phyloP scores from a whole-genome alignment of 2,113 vertebrate genomes.

The Coptodon bakossiorum region DNA sequence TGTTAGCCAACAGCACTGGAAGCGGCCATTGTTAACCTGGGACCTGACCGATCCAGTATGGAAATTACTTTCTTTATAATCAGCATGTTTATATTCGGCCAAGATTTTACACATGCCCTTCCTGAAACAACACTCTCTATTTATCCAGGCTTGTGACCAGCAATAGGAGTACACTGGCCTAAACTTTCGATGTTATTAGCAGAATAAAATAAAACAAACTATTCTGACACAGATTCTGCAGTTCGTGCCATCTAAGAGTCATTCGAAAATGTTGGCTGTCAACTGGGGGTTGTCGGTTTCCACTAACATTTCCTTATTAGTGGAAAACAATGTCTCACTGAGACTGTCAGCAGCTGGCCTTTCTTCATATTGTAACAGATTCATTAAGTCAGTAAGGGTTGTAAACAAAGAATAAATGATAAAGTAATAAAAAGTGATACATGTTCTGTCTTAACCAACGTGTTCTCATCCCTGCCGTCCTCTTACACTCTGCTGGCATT shows the following conservation, averaged over 20 bases:
- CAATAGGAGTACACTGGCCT: neutral
- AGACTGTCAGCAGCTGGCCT: neutral
- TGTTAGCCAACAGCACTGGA: neutral
- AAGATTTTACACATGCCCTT: neutral
- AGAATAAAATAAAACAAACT: neutral
- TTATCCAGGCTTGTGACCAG: neutral
- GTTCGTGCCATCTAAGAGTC: neutral
- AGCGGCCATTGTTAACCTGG: neutral
- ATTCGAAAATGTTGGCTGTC: neutral
- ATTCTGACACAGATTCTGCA: neutral
- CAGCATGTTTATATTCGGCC: neutral
- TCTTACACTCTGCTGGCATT: neutral
- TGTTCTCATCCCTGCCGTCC: neutral
- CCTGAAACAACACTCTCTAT: neutral
- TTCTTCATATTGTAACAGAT: neutral
- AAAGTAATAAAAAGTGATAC: neutral
- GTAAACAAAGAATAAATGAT: neutral
- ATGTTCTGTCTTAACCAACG: neutral
- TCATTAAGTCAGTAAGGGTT: neutral
- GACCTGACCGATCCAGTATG: neutral
- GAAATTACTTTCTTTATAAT: neutral
- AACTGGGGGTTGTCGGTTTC: neutral
- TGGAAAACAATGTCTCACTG: neutral
- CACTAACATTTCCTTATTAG: neutral
- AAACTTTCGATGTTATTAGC: neutral